A percentile compares a stretch with the other conserved stretches of the same genome.
Evolutionary conservation across 1,140 invertebrate species (phyloP).

Genomic region (Zophobas atratus): DNA sequence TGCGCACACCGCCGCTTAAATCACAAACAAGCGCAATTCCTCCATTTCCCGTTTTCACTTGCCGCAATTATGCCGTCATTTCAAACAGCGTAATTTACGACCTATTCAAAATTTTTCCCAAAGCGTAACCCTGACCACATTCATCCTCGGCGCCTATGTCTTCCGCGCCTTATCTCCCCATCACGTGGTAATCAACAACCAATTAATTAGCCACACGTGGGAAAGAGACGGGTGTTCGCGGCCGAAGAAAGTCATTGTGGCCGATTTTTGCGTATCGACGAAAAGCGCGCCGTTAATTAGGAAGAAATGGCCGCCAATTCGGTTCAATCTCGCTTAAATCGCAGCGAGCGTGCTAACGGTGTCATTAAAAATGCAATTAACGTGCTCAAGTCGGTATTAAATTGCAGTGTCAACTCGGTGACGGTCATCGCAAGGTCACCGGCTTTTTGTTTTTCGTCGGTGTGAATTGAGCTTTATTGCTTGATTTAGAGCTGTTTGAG

Average conservation of each 20-base stretch:
- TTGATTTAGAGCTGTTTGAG: slow-evolving; percentile 22
- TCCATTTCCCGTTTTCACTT: too few species aligned
- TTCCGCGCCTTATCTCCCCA: background rate
- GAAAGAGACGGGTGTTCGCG: slow-evolving; percentile 23
- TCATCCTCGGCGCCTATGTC: background rate
- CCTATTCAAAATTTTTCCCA: background rate
- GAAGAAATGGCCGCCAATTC: background rate
- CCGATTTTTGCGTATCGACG: background rate
- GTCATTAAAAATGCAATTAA: slow-evolving; percentile 29
- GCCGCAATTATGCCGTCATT: too few species aligned
- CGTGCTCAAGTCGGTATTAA: slow-evolving; percentile 14
- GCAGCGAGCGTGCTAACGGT: background rate
- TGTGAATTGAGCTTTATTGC: too few species aligned
- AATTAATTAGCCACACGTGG: slow-evolving; percentile 23
- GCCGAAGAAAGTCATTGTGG: slow-evolving; percentile 22
- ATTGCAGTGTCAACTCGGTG: slow-evolving; percentile 28
- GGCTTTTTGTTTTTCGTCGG: too few species aligned
- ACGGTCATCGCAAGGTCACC: slow-evolving; percentile 22
- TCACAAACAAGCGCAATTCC: too few species aligned
- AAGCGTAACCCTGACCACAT: background rate
- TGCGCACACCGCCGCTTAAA: too few species aligned
- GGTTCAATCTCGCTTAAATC: slow-evolving; percentile 8
- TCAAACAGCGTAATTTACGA: too few species aligned
- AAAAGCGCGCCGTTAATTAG: too few species aligned
- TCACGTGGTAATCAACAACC: background rate